phyloP scores from a whole-genome alignment of 2,888 invertebrate species.

The Seira ritae region DNA sequence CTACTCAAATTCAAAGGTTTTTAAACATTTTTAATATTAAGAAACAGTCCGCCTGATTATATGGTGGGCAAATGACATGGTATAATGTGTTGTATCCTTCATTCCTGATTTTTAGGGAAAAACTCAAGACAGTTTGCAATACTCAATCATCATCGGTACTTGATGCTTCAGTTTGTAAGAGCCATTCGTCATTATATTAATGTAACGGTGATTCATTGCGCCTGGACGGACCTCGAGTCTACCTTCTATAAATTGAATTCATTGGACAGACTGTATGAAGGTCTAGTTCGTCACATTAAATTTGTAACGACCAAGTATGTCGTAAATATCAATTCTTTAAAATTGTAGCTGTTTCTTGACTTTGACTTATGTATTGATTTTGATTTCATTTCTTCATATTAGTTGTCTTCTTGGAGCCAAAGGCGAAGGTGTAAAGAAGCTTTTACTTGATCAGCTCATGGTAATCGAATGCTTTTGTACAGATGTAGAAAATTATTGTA shows the following conservation, averaged over 20 bases:
- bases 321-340: not conserved
- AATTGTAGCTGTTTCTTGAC: no score
- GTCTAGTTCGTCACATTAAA: constrained; percentile 85
- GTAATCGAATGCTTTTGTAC: constrained; percentile 70
- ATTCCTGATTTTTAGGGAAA: constrained; percentile 29
- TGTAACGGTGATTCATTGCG: constrained; percentile 84
- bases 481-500: constrained; percentile 52
- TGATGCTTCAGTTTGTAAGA: constrained; percentile 86
- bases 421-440: constrained; percentile 82
- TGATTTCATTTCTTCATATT: constrained; percentile 67
- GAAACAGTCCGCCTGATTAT: no score
- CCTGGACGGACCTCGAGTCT: constrained; percentile 85
- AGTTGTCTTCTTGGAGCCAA: constrained; percentile 85
- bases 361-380: not conserved
- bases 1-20: constrained; percentile 67
- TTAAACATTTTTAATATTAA: no score
- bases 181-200: constrained; percentile 87
- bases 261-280: constrained; percentile 84
- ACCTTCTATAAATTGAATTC: constrained; percentile 82
- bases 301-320: constrained; percentile 82
- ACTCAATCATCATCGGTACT: constrained; percentile 84
- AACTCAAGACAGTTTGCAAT: constrained; percentile 82
- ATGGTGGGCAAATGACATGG: no score
- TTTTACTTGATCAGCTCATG: constrained; percentile 77
- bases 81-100: not conserved